phyloP scores from a whole-genome alignment of 2,797 vertebrate genomes.

The Ataeniobius toweri region DNA sequence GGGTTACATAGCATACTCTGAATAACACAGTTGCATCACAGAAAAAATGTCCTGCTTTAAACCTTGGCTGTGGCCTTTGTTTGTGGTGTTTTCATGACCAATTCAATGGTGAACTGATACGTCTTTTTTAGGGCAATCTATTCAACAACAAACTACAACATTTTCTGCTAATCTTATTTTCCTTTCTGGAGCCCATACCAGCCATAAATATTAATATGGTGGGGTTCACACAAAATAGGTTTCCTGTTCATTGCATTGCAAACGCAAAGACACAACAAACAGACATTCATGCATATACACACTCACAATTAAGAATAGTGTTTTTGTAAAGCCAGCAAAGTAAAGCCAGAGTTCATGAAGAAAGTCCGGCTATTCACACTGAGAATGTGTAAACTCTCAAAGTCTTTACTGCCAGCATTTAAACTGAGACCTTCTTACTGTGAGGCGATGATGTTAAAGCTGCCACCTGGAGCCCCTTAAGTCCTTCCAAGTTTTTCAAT shows the following conservation, averaged over 20 bases:
- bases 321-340: background rate
- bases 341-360: background rate
- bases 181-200: background rate
- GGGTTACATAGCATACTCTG: no score
- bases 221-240: background rate
- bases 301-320: background rate
- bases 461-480: background rate
- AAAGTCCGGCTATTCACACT: background rate
- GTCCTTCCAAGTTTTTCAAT: background rate
- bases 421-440: background rate
- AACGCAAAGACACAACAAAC: background rate
- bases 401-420: background rate
- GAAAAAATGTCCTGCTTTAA: no score
- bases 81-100: background rate
- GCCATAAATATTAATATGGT: background rate
- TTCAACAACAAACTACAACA: background rate
- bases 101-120: background rate
- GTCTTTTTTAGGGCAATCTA: background rate
- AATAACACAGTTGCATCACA: no score
- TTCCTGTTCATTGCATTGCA: background rate
- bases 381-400: background rate
- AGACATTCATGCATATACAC: background rate
- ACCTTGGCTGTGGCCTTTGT: background rate
- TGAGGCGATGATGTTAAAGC: background rate
- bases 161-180: background rate